Evolutionary conservation across 2,888 invertebrate species (phyloP), one percentile per base, ranked within the genome.

Genomic region (Aphodius granarius): DNA sequence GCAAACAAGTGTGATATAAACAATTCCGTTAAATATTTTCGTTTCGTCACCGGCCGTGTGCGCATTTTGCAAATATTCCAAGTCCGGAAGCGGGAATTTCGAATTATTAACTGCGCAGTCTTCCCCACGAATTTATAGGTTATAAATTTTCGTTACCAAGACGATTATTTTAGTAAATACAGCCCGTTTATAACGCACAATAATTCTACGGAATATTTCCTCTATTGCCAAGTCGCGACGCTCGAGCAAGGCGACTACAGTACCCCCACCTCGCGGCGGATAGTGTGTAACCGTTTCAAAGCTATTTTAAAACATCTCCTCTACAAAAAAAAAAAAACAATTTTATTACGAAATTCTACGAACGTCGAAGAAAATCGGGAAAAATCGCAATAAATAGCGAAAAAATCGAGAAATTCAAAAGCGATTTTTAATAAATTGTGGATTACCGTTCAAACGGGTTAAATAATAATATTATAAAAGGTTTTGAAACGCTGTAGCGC

Each of bases 401-500:
- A 43, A 43, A 0, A 6, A 13, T 3, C 3, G 6, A 1, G 3
- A 9, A 43, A 43, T 43, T 43, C n/a, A n/a, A 68, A 16, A 6
- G 4, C 4, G n/a, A 15, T 68, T 68, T 20, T 20, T n/a, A 21
- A 21, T 9, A n/a, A 68, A 22, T 13, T n/a, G 21, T 20, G n/a
- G 20, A 20, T 68, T 68, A n/a, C n/a, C n/a, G n/a, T n/a, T 68
- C 21, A 21, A 13, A 15, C 22, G 20, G 68, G 21, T 19, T 68
- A 68, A 6, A 68, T 16, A 68, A 68, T 68, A 68, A 68, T 68
- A 68, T 22, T 6, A 2, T 43, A 43, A 43, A 43, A 43, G 9
- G 71, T 79, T 74, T 76, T 77, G 72, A 77, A 74, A 75, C 77
- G 5, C 20, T 77, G 64, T 71, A 66, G 74, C 77, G 76, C 76